Base-by-base conservation (phyloP, 2,888 invertebrate genomes). In the Hylaea fasciaria region DNA sequence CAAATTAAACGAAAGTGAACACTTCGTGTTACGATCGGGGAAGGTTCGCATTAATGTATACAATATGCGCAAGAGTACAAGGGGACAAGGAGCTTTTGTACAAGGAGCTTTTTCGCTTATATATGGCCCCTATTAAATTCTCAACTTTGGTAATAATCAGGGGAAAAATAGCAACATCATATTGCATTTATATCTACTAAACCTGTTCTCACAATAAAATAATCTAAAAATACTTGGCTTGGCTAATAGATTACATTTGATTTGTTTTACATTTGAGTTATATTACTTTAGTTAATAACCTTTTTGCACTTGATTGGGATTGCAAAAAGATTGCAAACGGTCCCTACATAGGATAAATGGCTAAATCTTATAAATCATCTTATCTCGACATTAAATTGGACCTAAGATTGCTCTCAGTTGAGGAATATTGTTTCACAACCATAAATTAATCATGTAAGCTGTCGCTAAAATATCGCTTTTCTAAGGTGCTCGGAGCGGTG, bases 401-500 rank as follows among this genome's bases (percentile, higher is more conserved):
- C 85, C 84, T 86, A 82, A 80, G 79, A 77, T 77, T 71, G 80
- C 77, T 80, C 75, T 77, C 70, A 73, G 83, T 79, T 78, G 82
- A 81, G 73, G 82, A 85, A 86, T 87, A 87, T 85, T 80, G 83
- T 89, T 87, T 82, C 81, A 71, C 79, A 72, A 81, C 89, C 79
- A 91, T 91, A 91, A 91, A 91, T 91, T 90, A 91, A 91, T 91
- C 91, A 91, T 91, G 91, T 91, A 86, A 80, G 84, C 90, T 88
- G 90, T 91, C 91, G 89, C 89, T 90, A 87, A 91, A 90, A 88
- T 91, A 89, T 89, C 81, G 88, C 85, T 82, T 85, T 90, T 81
- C 82, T 80, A 77, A 77, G 78, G 81, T 79, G 83, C 78, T 77
- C 74, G 44, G 57, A 49, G 66, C 53, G 66, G 59, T 55, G 64